phyloP scores from a whole-genome alignment of 2,113 vertebrate genomes.

The Heloderma charlesbogerti region DNA sequence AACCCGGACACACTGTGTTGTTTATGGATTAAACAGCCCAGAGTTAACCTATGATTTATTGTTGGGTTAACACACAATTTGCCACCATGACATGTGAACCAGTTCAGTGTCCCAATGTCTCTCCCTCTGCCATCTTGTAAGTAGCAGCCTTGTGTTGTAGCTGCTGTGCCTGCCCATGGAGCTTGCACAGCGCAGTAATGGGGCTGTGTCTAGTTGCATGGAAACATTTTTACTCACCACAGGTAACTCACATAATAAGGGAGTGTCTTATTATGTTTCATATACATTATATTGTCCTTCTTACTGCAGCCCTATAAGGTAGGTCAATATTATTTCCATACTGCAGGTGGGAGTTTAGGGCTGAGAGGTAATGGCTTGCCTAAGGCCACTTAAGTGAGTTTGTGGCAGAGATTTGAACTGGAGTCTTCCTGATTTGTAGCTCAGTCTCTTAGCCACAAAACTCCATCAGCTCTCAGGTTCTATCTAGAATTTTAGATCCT shows the following conservation, averaged over 20 bases:
- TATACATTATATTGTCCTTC: background rate
- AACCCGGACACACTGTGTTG: too few relatives aligned
- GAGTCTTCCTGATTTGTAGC: background rate
- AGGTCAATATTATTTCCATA: background rate
- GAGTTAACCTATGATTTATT: too few relatives aligned
- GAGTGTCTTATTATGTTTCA: background rate
- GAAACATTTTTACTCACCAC: background rate
- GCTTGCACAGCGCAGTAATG: background rate
- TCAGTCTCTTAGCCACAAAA: background rate
- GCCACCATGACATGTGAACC: too few relatives aligned
- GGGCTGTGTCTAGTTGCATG: background rate
- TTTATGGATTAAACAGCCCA: too few relatives aligned
- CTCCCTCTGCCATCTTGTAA: too few relatives aligned
- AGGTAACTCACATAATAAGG: background rate
- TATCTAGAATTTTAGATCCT: background rate
- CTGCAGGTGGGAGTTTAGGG: background rate
- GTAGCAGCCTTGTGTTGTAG: background rate
- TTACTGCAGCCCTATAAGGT: background rate
- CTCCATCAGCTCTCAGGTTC: background rate
- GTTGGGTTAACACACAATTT: too few relatives aligned
- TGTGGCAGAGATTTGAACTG: background rate
- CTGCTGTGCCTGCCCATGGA: background rate
- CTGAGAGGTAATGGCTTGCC: background rate
- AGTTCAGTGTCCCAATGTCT: background rate
- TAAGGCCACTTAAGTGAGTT: background rate